A percentile compares a stretch with the other conserved stretches of the same genome.
Evolutionary conservation across 1,140 invertebrate genomes (phyloP).

Genomic region (Anastrepha ludens): DNA sequence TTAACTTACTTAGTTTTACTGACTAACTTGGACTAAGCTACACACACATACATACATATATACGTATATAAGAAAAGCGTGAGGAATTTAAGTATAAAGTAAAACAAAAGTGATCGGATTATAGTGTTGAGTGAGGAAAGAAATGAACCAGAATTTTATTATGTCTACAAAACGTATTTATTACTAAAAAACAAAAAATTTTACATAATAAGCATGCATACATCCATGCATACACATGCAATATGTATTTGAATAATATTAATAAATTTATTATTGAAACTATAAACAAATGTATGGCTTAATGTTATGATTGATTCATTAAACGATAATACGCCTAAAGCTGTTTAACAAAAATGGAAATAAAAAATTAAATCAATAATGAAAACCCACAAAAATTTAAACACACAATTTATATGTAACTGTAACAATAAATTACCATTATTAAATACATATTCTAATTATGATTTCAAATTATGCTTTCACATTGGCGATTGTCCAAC

Average conservation of each 20-base stretch:
- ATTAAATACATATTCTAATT: background rate
- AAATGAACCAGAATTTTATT: conserved; percentile 55
- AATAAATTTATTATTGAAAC: conserved; percentile 2
- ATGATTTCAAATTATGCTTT: conserved; percentile 12
- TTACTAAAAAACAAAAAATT: conserved; percentile 36
- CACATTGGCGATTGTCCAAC: background rate
- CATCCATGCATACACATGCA: background rate
- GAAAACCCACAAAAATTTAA: conserved; percentile 8
- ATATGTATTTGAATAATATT: background rate
- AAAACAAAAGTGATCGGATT: background rate
- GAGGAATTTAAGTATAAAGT: conserved; percentile 23
- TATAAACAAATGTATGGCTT: conserved; percentile 56
- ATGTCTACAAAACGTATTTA: conserved; percentile 56
- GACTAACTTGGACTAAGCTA: conserved; percentile 33
- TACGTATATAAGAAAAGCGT: conserved; percentile 12
- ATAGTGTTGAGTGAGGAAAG: conserved; percentile 13
- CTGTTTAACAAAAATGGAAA: background rate
- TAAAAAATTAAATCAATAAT: background rate
- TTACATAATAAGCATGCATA: conserved; percentile 28
- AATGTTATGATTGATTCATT: conserved; percentile 16
- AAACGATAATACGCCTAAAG: background rate
- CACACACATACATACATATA: background rate
- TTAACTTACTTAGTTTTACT: conserved; percentile 45
- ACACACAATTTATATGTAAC: conserved; percentile 7
- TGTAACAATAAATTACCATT: background rate